A percentile compares a stretch with the other conserved stretches of the same genome.
phyloP scores from a whole-genome alignment of 2,797 vertebrate species.

The Mus minutoides region DNA sequence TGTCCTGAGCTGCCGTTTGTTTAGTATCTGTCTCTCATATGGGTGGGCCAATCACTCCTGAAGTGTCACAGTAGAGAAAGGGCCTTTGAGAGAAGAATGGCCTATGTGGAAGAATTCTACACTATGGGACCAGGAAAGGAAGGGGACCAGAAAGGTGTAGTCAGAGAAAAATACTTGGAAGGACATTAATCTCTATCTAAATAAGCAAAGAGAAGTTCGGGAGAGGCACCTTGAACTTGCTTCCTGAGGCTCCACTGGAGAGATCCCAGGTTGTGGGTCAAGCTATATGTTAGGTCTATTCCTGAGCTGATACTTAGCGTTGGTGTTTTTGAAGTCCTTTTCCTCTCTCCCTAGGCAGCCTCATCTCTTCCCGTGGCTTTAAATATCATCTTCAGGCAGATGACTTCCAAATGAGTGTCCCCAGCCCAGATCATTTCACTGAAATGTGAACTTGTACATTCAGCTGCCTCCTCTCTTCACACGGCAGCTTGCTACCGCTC shows the following conservation, averaged over 20 bases:
- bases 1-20: neutral
- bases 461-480: slow-evolving; percentile 15
- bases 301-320: neutral
- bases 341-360: slow-evolving; percentile 1
- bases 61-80: neutral
- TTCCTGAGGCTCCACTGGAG: neutral
- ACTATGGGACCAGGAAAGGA: neutral
- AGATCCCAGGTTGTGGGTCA: neutral
- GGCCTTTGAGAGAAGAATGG: neutral
- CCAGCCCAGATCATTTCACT: slow-evolving; percentile 54
- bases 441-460: slow-evolving; percentile 43
- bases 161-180: neutral
- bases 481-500: neutral
- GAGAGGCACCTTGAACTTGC: neutral
- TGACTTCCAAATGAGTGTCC: slow-evolving; percentile 4
- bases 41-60: neutral
- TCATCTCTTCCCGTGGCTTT: slow-evolving; percentile 35
- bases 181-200: neutral
- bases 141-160: neutral
- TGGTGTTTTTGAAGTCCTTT: neutral
- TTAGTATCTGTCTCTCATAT: neutral
- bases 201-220: neutral
- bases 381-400: slow-evolving; percentile 57
- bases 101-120: neutral
- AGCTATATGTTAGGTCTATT: neutral